Conservation (phyloP, 2,888 invertebrate genomes). For the Lasioglossum malachurum region DNA sequence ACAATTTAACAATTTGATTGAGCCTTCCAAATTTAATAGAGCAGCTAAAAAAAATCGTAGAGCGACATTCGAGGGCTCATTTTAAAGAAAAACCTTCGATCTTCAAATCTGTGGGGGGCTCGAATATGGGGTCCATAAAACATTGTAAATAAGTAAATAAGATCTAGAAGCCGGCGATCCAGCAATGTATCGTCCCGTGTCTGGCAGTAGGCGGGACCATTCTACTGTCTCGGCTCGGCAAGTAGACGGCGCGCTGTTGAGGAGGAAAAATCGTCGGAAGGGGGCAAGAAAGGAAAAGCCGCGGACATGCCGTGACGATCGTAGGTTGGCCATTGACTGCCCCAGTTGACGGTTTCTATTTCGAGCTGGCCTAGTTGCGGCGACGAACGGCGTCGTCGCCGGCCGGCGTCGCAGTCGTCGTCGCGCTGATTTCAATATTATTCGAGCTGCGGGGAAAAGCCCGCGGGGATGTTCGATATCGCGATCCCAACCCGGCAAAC, state of each 20-base stretch:
- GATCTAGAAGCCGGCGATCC: neutral
- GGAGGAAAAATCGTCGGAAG: neutral
- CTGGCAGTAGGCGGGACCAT: neutral
- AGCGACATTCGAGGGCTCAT: too few relatives aligned
- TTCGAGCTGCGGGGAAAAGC: constrained; percentile 56
- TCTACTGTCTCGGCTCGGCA: neutral
- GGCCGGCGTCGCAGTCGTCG: constrained; percentile 54
- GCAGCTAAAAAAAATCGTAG: too few relatives aligned
- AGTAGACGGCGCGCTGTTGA: neutral
- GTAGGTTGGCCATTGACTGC: constrained; percentile 73
- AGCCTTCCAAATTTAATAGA: too few relatives aligned
- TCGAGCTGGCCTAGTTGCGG: constrained; percentile 75
- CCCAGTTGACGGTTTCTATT: constrained; percentile 74
- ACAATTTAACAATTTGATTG: too few relatives aligned
- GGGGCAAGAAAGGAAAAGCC: constrained; percentile 31
- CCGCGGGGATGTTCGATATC: constrained; percentile 62
- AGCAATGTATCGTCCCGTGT: neutral
- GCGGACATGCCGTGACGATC: constrained; percentile 60
- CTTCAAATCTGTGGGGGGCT: too few relatives aligned
- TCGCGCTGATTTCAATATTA: constrained; percentile 74
- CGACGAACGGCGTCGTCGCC: constrained; percentile 50
- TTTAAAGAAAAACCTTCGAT: too few relatives aligned
- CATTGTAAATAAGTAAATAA: too few relatives aligned
- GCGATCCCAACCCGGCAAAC: constrained; percentile 38
- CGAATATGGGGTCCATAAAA: too few relatives aligned